A percentile compares a stretch with the other conserved stretches of the same genome.
phyloP scores from a whole-genome alignment of 2,113 vertebrate species.

The Hippoglossus stenolepis region DNA sequence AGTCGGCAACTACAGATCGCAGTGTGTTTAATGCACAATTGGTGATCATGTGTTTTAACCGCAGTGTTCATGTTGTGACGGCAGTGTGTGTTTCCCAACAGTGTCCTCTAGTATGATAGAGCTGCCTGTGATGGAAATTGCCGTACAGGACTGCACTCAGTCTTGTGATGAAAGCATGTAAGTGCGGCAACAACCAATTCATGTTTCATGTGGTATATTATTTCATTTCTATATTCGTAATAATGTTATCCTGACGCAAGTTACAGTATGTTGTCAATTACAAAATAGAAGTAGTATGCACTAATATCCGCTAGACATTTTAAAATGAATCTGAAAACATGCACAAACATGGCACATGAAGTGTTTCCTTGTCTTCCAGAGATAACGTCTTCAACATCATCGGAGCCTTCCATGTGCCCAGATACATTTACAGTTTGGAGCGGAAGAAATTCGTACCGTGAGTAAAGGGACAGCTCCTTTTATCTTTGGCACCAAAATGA shows the following conservation, averaged over 20 bases:
- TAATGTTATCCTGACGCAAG: too few relatives aligned
- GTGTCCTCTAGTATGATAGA: conserved; percentile 96
- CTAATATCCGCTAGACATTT: too few relatives aligned
- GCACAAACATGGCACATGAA: too few relatives aligned
- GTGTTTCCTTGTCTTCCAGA: conserved; percentile 78
- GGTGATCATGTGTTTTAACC: background rate
- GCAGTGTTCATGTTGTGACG: conserved; percentile 13
- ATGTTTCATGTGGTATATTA: background rate
- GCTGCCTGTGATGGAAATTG: conserved; percentile 86
- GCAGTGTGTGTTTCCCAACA: conserved; percentile 60
- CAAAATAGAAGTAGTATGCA: too few relatives aligned
- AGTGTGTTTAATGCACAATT: background rate
- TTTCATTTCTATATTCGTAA: background rate
- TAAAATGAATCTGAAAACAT: too few relatives aligned
- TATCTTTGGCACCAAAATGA: background rate
- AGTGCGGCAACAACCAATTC: conserved; percentile 43
- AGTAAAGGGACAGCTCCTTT: conserved; percentile 72
- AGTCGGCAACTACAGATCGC: background rate
- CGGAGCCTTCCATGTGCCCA: conserved; percentile 94
- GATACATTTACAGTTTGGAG: conserved; percentile 92
- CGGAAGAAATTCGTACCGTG: conserved; percentile 97
- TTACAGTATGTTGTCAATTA: too few relatives aligned
- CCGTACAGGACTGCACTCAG: conserved; percentile 93
- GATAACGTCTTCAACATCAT: conserved; percentile 97
- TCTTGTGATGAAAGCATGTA: conserved; percentile 91